Conservation (phyloP, 92 coral and sea anemone species). For the Zoanthus sociatus region DNA sequence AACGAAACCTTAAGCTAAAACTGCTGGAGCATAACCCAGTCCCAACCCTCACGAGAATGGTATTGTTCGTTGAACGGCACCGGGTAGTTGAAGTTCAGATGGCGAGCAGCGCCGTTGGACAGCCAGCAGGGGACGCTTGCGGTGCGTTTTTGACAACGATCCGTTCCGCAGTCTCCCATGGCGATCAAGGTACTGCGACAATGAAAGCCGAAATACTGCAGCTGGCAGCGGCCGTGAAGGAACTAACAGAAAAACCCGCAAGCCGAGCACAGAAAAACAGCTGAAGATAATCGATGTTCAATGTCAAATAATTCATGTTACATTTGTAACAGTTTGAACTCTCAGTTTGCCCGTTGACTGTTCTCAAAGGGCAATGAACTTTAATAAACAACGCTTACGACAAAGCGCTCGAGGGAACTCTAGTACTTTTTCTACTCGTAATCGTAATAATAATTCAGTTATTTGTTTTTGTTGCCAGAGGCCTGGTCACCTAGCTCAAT, state of each 20-base stretch:
- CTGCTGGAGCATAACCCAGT: conserved; percentile 46
- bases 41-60: conserved; percentile 36
- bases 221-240: conserved; percentile 17
- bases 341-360: background rate
- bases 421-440: too few species aligned
- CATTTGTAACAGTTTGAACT: background rate
- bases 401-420: too few species aligned
- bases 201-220: background rate
- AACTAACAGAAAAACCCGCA: background rate
- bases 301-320: background rate
- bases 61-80: conserved; percentile 10
- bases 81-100: background rate
- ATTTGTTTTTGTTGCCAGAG: too few species aligned
- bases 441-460: too few species aligned
- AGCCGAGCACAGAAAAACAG: background rate
- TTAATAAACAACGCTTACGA: too few species aligned
- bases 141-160: background rate
- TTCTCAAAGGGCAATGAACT: too few species aligned
- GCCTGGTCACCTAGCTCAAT: too few species aligned
- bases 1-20: background rate
- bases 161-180: background rate
- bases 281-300: too few species aligned
- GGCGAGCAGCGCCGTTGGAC: background rate
- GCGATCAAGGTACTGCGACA: too few species aligned
- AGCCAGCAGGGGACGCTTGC: background rate